Evolutionary conservation across 2,113 vertebrate genomes (phyloP), one percentile per base, ranked within the genome.

Genomic region (Delphinus delphis): DNA sequence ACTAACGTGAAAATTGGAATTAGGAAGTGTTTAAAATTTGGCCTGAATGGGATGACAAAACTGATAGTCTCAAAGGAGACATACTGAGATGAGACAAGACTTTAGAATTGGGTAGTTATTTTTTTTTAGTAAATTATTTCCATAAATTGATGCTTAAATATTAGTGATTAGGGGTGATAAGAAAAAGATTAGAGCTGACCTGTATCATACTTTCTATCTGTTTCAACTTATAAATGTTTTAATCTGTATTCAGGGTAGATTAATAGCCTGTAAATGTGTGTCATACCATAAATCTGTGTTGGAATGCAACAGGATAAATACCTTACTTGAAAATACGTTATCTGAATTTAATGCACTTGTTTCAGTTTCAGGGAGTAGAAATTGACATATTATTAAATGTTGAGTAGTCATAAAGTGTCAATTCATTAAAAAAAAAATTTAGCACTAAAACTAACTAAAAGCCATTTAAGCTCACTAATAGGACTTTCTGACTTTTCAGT

Each of bases 371-470:
- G 13, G 5, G 10, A 79, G 12, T 55, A 82, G 67, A 92, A 86
- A 67, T 15, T 76, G 47, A 92, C 31, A 25, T 58, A 79, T 31
- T 77, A 55, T 84, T 68, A 76, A 94, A 33, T 53, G 4, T 81
- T 81, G 31, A 36, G 44, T 58, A 50, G 38, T 80, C 13, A 85
- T 8, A 67, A 88, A 80, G 31, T 88, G 50, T 67, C 23, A 84
- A n/a, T 84, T 77, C 47, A 83, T 84, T 67, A 47, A 18, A 96
- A 86, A 95, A 74, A 95, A 74, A 38, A 18, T 18, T 81, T 63
- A 94, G 6, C 67, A 86, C 31, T 68, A 21, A 85, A 67, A 62
- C 47, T 90, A 82, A 60, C 68, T 89, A 76, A 88, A 85, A 94
- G 25, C 2, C 15, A 73, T 77, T 85, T 88, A 73, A 71, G 6